Conservation (phyloP, 2,113 vertebrate genomes). For the Megalops atlanticus region DNA sequence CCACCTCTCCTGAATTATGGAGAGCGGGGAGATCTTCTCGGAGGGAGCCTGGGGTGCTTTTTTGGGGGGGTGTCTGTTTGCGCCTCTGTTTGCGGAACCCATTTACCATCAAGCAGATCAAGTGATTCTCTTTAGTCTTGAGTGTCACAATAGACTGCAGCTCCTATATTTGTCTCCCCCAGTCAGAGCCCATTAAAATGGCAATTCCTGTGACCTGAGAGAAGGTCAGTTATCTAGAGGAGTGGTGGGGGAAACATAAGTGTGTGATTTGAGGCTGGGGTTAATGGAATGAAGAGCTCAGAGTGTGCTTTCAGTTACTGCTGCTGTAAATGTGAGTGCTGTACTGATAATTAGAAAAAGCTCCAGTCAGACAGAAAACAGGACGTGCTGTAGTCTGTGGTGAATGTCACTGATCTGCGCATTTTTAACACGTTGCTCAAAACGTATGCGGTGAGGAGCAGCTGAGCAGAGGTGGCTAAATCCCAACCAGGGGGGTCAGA, state of each 20-base stretch:
- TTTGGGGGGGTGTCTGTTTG: background rate
- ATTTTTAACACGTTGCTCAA: background rate
- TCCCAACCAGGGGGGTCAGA: too few species aligned
- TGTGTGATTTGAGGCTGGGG: background rate
- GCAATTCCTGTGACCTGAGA: background rate
- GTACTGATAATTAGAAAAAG: too few species aligned
- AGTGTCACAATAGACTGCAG: background rate
- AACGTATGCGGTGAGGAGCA: too few species aligned
- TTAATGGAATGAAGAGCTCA: background rate
- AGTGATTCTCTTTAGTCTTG: background rate
- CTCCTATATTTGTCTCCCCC: background rate
- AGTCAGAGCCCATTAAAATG: too few species aligned
- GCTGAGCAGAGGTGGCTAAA: too few species aligned
- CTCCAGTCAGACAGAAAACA: too few species aligned
- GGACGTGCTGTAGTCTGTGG: too few species aligned
- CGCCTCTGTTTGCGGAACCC: background rate
- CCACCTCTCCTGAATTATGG: constrained; percentile 26
- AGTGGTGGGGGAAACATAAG: background rate
- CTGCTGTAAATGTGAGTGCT: too few species aligned
- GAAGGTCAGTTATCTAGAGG: background rate
- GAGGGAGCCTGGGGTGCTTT: background rate
- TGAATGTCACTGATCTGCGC: background rate
- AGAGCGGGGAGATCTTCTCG: background rate
- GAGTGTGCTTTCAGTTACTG: too few species aligned
- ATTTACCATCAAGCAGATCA: background rate